These are phyloP conservation scores for Meles meles DNA, from an alignment of 2,113 vertebrate genomes.

Conservation along the genomic window DNA sequence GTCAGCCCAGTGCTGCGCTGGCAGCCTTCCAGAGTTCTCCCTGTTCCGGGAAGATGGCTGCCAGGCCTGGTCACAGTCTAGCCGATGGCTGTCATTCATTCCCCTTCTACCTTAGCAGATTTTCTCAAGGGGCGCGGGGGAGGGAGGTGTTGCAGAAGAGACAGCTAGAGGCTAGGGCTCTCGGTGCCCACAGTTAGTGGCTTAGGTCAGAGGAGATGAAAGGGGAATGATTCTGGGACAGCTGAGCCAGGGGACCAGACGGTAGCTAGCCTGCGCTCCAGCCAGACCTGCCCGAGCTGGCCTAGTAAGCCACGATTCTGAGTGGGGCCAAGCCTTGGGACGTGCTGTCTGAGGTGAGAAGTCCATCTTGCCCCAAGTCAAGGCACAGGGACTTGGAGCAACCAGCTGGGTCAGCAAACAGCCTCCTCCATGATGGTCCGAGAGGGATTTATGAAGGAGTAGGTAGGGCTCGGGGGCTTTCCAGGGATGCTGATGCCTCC, in stretches of 20 bases:
- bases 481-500: not conserved
- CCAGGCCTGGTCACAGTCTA: not conserved
- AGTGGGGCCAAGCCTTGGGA: not conserved
- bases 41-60: not conserved
- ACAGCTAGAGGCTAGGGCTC: not conserved
- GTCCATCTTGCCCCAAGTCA: not conserved
- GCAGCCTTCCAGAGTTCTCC: not conserved
- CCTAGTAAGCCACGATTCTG: not conserved
- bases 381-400: not conserved
- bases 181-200: fast-evolving
- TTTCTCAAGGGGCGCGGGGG: not conserved
- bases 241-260: fast-evolving
- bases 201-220: not conserved
- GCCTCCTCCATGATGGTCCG: not conserved
- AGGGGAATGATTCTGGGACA: not conserved
- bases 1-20: fast-evolving
- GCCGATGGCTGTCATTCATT: fast-evolving
- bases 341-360: not conserved
- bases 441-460: not conserved
- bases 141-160: not conserved
- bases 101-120: not conserved
- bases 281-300: fast-evolving
- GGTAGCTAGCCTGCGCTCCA: not conserved
- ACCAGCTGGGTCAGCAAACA: not conserved
- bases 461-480: fast-evolving